A percentile compares a stretch with the other conserved stretches of the same genome.
phyloP scores from a whole-genome alignment of 2,888 invertebrate genomes.

The Pachydiplax longipennis region DNA sequence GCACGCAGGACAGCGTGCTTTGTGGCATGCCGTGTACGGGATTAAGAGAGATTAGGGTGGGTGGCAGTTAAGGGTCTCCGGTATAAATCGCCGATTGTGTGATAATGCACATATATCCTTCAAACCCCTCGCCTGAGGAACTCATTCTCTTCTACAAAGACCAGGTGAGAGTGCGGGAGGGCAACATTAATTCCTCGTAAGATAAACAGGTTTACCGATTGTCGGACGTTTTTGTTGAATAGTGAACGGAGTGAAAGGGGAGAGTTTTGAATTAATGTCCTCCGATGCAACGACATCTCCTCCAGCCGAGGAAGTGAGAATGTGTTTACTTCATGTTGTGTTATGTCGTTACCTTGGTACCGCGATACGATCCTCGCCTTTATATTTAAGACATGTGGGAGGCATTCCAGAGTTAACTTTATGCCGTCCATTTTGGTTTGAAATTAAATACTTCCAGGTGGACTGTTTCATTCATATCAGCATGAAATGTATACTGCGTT shows the following conservation, averaged over 20 bases:
- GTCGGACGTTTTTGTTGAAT: neutral
- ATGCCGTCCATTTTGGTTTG: neutral
- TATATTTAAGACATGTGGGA: neutral
- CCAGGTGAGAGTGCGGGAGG: neutral
- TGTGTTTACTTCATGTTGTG: slow-evolving; percentile 36
- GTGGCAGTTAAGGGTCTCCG: neutral
- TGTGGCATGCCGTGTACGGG: slow-evolving; percentile 4
- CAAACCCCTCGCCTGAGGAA: neutral
- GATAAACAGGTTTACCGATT: slow-evolving; percentile 48
- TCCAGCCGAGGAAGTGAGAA: slow-evolving; percentile 24
- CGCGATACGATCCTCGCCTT: neutral
- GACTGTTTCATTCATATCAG: neutral
- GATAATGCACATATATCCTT: neutral
- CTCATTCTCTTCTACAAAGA: neutral
- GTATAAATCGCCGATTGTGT: neutral
- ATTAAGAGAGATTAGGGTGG: neutral
- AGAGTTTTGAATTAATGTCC: neutral
- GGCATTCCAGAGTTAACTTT: neutral
- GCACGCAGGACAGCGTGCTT: neutral
- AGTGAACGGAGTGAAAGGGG: neutral
- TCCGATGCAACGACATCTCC: neutral
- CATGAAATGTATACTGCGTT: too few relatives aligned
- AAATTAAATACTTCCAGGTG: neutral
- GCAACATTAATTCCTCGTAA: slow-evolving; percentile 11
- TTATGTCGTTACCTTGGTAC: slow-evolving; percentile 15